Conservation (phyloP, 2,888 invertebrate genomes). For the Odontocerum albicorne region DNA sequence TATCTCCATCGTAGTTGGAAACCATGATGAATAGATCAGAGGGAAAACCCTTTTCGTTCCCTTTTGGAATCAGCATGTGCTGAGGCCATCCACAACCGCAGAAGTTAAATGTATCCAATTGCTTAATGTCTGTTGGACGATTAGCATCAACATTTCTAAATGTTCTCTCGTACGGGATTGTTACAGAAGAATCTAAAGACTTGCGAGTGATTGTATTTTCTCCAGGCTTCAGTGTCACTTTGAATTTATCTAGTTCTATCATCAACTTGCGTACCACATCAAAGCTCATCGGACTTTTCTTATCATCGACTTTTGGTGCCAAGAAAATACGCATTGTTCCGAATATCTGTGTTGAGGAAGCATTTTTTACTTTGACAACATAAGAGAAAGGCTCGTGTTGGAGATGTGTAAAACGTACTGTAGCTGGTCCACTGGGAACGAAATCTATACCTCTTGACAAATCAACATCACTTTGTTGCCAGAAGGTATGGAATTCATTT, state of each 20-base stretch:
- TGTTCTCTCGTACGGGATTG: slow-evolving; percentile 79
- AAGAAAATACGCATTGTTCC: slow-evolving; percentile 43
- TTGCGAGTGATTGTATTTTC: slow-evolving; percentile 65
- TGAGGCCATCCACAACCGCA: slow-evolving; percentile 47
- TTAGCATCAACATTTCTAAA: slow-evolving; percentile 68
- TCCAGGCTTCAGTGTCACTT: slow-evolving; percentile 52
- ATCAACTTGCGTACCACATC: slow-evolving; percentile 42
- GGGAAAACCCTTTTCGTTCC: slow-evolving; percentile 40
- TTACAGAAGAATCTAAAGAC: slow-evolving; percentile 75
- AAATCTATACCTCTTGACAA: slow-evolving; percentile 45
- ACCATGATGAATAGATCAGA: slow-evolving; percentile 43
- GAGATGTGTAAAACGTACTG: slow-evolving; percentile 40
- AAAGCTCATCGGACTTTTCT: slow-evolving; percentile 29
- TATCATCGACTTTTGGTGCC: slow-evolving; percentile 42
- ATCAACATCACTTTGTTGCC: too few species aligned
- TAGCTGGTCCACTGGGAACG: slow-evolving; percentile 36
- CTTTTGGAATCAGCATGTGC: slow-evolving; percentile 45
- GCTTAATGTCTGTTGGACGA: slow-evolving; percentile 54
- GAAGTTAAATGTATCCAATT: slow-evolving; percentile 50
- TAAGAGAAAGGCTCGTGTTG: slow-evolving; percentile 41
- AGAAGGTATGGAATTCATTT: too few species aligned
- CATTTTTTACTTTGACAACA: slow-evolving; percentile 31
- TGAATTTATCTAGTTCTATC: too few species aligned
- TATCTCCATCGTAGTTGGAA: slow-evolving; percentile 40
- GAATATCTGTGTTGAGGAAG: slow-evolving; percentile 11